These are phyloP conservation scores for Poeciliopsis prolifica DNA, from an alignment of 2,113 vertebrate species.

Conservation along the genomic window DNA sequence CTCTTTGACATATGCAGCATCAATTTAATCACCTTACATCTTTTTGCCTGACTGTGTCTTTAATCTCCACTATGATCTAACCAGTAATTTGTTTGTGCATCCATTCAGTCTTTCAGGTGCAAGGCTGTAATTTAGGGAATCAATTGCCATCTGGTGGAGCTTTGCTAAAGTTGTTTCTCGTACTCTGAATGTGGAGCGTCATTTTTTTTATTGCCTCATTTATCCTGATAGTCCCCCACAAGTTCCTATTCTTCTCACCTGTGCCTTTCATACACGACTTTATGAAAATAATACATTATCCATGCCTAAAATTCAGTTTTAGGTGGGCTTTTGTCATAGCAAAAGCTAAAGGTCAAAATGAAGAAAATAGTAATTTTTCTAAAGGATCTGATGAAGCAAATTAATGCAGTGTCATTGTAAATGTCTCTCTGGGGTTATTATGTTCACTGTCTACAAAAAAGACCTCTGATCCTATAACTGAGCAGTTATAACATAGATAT, in stretches of 20 bases:
- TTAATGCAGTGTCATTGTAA: too few relatives aligned
- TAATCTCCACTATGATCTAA: conserved; percentile 39
- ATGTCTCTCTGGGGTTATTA: too few relatives aligned
- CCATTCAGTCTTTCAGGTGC: conserved; percentile 44
- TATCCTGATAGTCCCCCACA: neutral
- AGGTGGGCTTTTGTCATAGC: neutral
- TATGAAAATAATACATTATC: neutral
- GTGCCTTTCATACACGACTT: neutral
- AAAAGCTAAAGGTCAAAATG: neutral
- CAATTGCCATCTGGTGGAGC: conserved; percentile 51
- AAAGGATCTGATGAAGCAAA: too few relatives aligned
- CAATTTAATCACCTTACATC: conserved; percentile 57
- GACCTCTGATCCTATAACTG: too few relatives aligned
- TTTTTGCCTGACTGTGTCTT: conserved; percentile 32
- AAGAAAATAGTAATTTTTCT: neutral
- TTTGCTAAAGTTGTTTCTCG: conserved; percentile 30
- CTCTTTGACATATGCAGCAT: conserved; percentile 50
- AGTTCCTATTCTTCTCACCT: neutral
- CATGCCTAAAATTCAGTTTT: neutral
- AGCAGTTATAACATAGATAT: too few relatives aligned
- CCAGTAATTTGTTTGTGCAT: conserved; percentile 53
- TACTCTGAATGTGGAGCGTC: conserved; percentile 31
- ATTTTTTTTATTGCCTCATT: conserved; percentile 24
- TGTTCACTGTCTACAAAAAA: too few relatives aligned
- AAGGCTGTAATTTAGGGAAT: conserved; percentile 64